Conservation (phyloP, 2,888 invertebrate genomes). For the Callinectes sapidus region DNA sequence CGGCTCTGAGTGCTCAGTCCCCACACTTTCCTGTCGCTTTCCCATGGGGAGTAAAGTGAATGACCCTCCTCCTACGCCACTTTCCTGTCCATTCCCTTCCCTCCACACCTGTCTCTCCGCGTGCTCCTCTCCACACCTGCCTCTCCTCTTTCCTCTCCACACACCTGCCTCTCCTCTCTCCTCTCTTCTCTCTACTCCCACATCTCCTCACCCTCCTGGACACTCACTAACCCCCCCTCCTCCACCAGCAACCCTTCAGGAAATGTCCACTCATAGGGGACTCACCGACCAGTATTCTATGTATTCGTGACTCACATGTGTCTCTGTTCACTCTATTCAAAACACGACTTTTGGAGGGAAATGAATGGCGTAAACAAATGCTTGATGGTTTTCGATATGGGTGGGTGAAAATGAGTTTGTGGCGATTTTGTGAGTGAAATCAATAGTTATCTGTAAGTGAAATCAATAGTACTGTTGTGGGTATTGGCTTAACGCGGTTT, state of each 20-base stretch:
- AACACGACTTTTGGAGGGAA: neutral
- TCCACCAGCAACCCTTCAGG: neutral
- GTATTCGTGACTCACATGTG: neutral
- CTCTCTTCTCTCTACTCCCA: neutral
- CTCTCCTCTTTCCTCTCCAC: no score
- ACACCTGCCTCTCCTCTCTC: no score
- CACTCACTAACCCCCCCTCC: neutral
- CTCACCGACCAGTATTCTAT: neutral
- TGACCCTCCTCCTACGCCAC: neutral
- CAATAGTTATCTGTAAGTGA: no score
- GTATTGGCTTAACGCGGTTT: no score
- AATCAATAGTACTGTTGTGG: no score
- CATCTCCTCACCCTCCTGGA: neutral
- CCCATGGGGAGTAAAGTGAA: neutral
- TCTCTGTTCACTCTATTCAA: neutral
- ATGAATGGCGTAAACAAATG: neutral
- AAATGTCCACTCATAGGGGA: neutral
- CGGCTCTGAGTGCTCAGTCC: neutral
- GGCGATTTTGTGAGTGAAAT: no score
- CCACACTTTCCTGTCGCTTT: neutral
- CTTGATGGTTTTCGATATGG: neutral
- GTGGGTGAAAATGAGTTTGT: no score
- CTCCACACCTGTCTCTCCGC: neutral
- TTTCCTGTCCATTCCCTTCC: neutral
- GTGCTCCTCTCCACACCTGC: neutral